phyloP scores from a whole-genome alignment of 2,797 vertebrate species.

The Hydrophis major region DNA sequence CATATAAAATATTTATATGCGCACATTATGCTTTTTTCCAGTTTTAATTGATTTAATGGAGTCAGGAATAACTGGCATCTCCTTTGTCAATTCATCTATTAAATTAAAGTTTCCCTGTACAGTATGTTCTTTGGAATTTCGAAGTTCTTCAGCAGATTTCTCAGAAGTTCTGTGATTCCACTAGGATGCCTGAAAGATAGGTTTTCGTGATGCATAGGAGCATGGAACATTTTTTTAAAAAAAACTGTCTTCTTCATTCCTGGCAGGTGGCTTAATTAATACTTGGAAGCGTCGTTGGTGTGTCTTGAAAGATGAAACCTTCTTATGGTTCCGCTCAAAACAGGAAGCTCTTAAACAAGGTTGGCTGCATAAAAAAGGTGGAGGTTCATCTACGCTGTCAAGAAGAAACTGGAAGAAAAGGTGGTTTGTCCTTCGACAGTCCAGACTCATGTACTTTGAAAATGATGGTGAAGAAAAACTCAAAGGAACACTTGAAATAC shows the following conservation, averaged over 20 bases:
- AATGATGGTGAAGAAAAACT: slow-evolving; percentile 92
- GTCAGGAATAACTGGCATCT: background rate
- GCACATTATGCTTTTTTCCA: background rate
- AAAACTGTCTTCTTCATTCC: background rate
- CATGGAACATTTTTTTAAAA: background rate
- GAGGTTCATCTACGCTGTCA: slow-evolving; percentile 93
- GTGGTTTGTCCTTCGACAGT: slow-evolving; percentile 96
- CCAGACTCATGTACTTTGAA: slow-evolving; percentile 94
- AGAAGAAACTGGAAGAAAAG: slow-evolving; percentile 96
- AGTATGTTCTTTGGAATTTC: background rate
- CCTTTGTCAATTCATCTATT: background rate
- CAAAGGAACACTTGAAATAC: slow-evolving; percentile 91
- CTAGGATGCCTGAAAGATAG: background rate
- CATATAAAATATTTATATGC: background rate
- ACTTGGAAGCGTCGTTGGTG: slow-evolving; percentile 97
- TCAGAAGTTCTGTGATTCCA: background rate
- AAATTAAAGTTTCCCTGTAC: background rate
- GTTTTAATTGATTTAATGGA: background rate
- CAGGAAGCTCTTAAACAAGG: slow-evolving; percentile 98
- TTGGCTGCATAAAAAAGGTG: slow-evolving; percentile 96
- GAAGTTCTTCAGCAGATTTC: background rate
- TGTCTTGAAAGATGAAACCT: slow-evolving; percentile 95
- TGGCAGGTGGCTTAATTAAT: slow-evolving; percentile 90
- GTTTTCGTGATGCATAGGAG: background rate
- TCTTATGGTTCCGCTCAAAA: slow-evolving; percentile 96